Evolutionary conservation across 2,113 vertebrate species (phyloP).

Genomic region (Nannospalax galili): DNA sequence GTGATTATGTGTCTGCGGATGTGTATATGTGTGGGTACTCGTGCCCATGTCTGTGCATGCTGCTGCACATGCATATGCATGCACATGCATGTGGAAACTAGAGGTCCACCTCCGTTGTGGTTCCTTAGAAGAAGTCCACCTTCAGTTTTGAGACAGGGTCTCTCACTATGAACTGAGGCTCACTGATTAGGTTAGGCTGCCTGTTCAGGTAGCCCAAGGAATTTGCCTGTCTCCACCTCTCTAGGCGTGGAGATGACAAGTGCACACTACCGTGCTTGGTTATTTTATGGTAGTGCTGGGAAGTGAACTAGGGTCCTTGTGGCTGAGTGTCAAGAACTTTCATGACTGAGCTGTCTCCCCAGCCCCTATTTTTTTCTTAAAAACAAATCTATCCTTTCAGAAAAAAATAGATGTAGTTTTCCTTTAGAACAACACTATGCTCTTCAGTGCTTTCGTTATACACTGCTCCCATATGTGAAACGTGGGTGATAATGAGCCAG

Average conservation of each 20-base stretch:
- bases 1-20: neutral
- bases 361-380: neutral
- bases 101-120: neutral
- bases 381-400: slow-evolving; percentile 14
- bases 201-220: neutral
- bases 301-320: neutral
- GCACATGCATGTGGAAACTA: neutral
- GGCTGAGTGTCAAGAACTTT: neutral
- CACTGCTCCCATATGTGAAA: neutral
- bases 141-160: neutral
- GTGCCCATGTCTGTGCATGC: no score
- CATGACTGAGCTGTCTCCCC: neutral
- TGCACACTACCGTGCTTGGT: no score
- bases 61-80: no score
- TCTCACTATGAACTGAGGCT: neutral
- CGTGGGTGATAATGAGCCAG: slow-evolving; percentile 57
- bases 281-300: neutral
- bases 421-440: neutral
- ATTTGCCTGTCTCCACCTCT: neutral
- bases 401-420: neutral
- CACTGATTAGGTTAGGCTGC: neutral
- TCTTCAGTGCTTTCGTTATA: slow-evolving; percentile 50
- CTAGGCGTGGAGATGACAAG: neutral
- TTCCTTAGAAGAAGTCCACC: neutral
- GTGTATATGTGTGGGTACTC: neutral